Evolutionary conservation across 2,888 invertebrate species (phyloP), one percentile per base, ranked within the genome.

Genomic region (Philopedon plagiatum): DNA sequence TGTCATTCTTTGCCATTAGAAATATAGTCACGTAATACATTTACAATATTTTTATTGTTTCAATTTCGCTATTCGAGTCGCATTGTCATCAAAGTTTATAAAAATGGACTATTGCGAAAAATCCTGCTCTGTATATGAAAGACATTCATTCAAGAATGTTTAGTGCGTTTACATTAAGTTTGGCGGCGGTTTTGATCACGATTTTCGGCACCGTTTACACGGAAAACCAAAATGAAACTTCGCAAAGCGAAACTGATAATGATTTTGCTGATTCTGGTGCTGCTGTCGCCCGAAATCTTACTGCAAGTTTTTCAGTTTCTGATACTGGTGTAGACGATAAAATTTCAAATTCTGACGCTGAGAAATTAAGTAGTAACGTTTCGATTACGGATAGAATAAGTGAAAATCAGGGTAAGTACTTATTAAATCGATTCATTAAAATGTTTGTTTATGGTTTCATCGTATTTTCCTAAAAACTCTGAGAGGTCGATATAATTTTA

Each of bases 201-300:
- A 51, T 63, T 44, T 60, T 62, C 18, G 56, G 56, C 15, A 21
- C 34, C 29, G 19, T 37, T 23, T 44, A 60, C 15, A 8, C 51
- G 11, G 41, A 61, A 13, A 44, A 61, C 34, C 57, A 64, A 34
- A 74, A 74, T 74, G 74, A 74, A 74, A 67, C 71, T 74, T 44
- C 56, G 49, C 60, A 67, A 61, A 65, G 34, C 58, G 7, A 74
- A 60, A 65, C 26, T 65, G 32, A 23, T 74, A 7, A 67, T 74
- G 71, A 61, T 71, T 32, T 21, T 71, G 56, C 18, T 71, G 60
- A 54, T 71, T 21, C 19, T 71, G 34, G 64, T 74, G 23, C 44
- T 71, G 32, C 29, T 74, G 2, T 68, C 54, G 19, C 71, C 74
- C 29, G 71, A 74, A 71, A 74, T 74, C 19, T 57, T 71, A 63